These are phyloP conservation scores for Amblyornis subalaris DNA, from an alignment of 2,113 vertebrate species.

Conservation along the genomic window DNA sequence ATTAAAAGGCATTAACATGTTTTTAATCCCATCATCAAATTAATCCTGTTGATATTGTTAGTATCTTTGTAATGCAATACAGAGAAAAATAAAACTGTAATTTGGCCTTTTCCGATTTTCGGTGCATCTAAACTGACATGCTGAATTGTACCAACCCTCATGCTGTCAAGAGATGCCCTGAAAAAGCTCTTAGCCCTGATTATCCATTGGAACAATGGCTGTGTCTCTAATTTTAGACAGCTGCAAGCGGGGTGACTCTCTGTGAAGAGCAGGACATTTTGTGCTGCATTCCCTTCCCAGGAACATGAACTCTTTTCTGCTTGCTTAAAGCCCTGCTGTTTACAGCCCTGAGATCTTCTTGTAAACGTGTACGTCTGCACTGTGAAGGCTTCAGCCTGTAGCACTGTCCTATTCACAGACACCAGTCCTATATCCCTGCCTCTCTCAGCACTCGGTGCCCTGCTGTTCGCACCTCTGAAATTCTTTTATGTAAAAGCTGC, in stretches of 20 bases:
- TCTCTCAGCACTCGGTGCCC: background rate
- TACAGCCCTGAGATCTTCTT: background rate
- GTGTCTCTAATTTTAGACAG: background rate
- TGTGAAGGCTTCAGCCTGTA: background rate
- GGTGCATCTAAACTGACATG: background rate
- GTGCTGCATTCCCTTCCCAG: background rate
- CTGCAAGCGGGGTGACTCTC: background rate
- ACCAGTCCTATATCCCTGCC: background rate
- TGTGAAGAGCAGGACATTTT: background rate
- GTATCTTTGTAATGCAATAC: background rate
- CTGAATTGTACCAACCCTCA: background rate
- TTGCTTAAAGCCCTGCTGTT: background rate
- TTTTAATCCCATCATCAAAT: slow-evolving; percentile 3
- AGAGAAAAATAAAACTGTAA: background rate
- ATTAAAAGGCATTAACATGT: background rate
- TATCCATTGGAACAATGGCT: slow-evolving; percentile 20
- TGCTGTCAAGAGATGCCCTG: background rate
- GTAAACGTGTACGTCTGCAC: background rate
- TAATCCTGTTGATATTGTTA: background rate
- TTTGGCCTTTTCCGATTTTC: slow-evolving; percentile 11
- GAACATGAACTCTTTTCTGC: background rate
- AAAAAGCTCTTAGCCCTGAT: background rate
- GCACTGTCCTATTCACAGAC: background rate
- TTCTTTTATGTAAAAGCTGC: background rate
- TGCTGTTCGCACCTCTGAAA: background rate